A percentile compares a stretch with the other conserved stretches of the same genome.
phyloP scores from a whole-genome alignment of 2,113 vertebrate species.

The Oreochromis niloticus region DNA sequence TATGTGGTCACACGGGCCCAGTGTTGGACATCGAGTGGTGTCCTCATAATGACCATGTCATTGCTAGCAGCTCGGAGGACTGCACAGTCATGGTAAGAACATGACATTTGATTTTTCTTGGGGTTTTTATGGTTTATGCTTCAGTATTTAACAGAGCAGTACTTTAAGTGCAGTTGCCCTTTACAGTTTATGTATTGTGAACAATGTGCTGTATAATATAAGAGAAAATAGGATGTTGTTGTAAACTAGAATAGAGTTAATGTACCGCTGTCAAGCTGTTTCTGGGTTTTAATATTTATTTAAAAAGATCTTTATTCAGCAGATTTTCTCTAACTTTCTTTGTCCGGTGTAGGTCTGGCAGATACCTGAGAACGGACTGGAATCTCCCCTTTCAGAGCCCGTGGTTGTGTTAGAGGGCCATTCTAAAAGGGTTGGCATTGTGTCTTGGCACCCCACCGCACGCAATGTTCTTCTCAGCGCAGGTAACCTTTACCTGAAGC shows the following conservation, averaged over 20 bases:
- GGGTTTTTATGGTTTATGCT: not conserved
- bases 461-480: slow-evolving; percentile 94
- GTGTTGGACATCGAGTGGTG: slow-evolving; percentile 98
- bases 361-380: slow-evolving; percentile 92
- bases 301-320: not conserved
- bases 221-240: not conserved
- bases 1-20: slow-evolving; percentile 93
- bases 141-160: not conserved
- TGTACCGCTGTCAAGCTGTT: not conserved
- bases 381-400: slow-evolving; percentile 83
- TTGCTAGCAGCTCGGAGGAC: slow-evolving; percentile 95
- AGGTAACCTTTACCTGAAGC: slow-evolving; percentile 68
- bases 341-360: slow-evolving; percentile 85
- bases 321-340: not conserved
- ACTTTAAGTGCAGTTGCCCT: not conserved
- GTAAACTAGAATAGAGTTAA: not conserved
- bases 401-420: slow-evolving; percentile 93
- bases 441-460: slow-evolving; percentile 93
- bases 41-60: slow-evolving; percentile 92
- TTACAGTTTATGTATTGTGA: not conserved
- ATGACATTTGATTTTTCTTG: not conserved
- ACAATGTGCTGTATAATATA: not conserved
- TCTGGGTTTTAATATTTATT: not conserved
- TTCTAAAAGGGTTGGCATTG: slow-evolving; percentile 93
- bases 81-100: slow-evolving; percentile 89